Base-by-base conservation (phyloP, 2,113 vertebrate genomes). In the Sylvietta virens region DNA sequence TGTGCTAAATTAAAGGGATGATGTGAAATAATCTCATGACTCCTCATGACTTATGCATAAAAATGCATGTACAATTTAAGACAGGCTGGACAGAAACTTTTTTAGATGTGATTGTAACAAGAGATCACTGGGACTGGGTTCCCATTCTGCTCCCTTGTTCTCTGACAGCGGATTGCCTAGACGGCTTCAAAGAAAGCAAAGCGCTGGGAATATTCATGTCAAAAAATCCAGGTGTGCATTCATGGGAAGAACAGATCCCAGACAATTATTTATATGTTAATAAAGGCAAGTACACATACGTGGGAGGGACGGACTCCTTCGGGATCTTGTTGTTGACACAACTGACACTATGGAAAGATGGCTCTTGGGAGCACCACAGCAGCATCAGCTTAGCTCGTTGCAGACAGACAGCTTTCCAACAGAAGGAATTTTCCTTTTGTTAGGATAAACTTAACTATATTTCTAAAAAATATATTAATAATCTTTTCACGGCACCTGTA, bases 401-500 rank as follows among this genome's bases (percentile, higher is more conserved):
- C 9, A 78, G 30, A 60, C 7, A 31, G 8, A 13, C 15, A 47
- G 37, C 13, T 27, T 64, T 44, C 31, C 37, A 23, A 28, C 0
- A 3, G 39, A 80, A 61, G 11, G 19, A 39, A 37, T 80, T 48
- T 51, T 44, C 18, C 17, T 44, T 76, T 58, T 39, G 2, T 61
- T 66, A n/a, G 3, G 31, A n/a, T 31, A 57, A 61, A 30, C 7
- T 20, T 45, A n/a, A 12, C 10, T 11, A 33, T 7, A n/a, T 31
- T 6, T 77, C 47, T 61, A 28, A 33, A 67, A 61, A 70, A 62
- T 62, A 10, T 16, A 53, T 47, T 67, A 9, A 21, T 31, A 13
- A 22, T n/a, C 65, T 76, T 84, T 92, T 71, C 26, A 42, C 0
- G 0, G 0, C 10, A 62, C 7, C 17, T 42, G 24, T 15, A 21